Percentiles rank a stretch among this genome's conserved stretches.
Conservation (phyloP, 2,797 vertebrate species). For the Macroramphosus scolopax region DNA sequence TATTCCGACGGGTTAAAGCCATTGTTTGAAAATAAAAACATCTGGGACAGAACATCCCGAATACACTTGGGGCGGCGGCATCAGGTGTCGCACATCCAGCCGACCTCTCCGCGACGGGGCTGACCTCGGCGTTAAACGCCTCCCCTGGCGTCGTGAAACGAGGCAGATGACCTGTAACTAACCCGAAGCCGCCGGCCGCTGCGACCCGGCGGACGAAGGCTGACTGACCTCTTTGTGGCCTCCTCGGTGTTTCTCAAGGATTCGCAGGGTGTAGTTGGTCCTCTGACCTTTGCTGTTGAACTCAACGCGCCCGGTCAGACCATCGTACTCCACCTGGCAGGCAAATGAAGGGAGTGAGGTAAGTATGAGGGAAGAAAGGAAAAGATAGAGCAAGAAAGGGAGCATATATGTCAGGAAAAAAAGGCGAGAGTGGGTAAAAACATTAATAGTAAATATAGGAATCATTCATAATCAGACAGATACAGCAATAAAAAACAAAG, state of each 20-base stretch:
- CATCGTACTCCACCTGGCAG: constrained; percentile 89
- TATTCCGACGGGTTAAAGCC: too few species aligned
- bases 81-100: too few species aligned
- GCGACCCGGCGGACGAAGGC: constrained; percentile 46
- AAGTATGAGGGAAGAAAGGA: constrained; percentile 13
- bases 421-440: too few species aligned
- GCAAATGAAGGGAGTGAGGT: constrained; percentile 21
- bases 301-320: constrained; percentile 88
- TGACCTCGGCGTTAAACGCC: constrained; percentile 51
- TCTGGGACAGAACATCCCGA: too few species aligned
- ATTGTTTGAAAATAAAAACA: too few species aligned
- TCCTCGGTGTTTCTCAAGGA: constrained; percentile 87
- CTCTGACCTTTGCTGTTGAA: constrained; percentile 97
- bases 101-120: constrained; percentile 7
- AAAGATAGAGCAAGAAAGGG: constrained; percentile 14
- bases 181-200: constrained; percentile 27
- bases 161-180: constrained; percentile 42
- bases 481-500: constrained; percentile 2
- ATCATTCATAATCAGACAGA: neutral
- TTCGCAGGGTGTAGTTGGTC: constrained; percentile 90
- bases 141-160: constrained; percentile 31
- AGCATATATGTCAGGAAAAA: too few species aligned
- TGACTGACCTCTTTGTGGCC: constrained; percentile 89
- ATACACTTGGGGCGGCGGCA: too few species aligned
- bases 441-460: too few species aligned